Base-by-base conservation (phyloP, 1,140 invertebrate genomes). In the Drosophila novamexicana region DNA sequence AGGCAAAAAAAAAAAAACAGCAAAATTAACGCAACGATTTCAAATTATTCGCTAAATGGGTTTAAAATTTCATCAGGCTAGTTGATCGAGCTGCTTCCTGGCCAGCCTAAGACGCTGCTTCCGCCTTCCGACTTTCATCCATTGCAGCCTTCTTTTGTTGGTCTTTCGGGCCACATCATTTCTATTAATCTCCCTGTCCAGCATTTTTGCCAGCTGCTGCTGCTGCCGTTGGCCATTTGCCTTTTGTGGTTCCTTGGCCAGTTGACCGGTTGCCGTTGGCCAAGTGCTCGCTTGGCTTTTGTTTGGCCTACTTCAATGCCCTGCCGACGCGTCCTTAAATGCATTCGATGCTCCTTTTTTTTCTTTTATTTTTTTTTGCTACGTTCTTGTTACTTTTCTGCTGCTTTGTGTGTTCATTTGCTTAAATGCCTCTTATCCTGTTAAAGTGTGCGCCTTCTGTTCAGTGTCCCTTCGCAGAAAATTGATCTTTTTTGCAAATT, bases 401-500 rank as follows among this genome's bases (percentile, higher is more conserved):
- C 9, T 59, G 16, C 53, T 70, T 83, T 83, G 80, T 77, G 44
- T 45, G 75, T 79, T 82, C 80, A 82, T 82, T 82, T 82, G 80
- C 80, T 82, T 82, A 82, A 82, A 82, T 72, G 71, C 80, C 75
- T 82, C 72, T 84, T 69, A 83, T 83, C 81, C 81, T 83, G 81
- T 83, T 84, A 83, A 83, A 83, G 75, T 79, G 75, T 62, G 57
- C 81, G 45, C 71, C 64, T 22, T 37, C 39, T 63, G 40, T 61
- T 73, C 73, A 53, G 29, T 49, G 49, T 29, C 59, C 75, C 18
- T 74, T 78, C 67, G 59, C 81, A 82, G 76, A 83, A 82, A 84
- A 83, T 83, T 83, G 81, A 83, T 84, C 81, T 71, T 71, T 76
- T 83, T 76, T 83, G 81, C 81, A 76, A 83, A 84, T 84, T 83